phyloP scores from a whole-genome alignment of 64 coral and sea anemone species.

The Pachyseris speciosa region DNA sequence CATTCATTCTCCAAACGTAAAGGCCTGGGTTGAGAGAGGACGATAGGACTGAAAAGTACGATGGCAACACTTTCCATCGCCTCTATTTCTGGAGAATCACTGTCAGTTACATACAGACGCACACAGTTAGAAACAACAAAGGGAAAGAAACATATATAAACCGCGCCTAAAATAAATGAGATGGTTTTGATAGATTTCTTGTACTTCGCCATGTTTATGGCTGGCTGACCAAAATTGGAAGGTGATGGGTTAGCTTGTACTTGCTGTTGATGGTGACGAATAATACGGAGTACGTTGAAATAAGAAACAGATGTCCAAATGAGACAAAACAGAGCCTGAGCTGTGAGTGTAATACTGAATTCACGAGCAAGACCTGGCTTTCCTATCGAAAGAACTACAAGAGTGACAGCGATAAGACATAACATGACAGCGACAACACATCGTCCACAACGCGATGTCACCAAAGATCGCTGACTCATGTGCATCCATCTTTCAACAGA shows the following conservation, averaged over 20 bases:
- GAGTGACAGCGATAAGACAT: not conserved
- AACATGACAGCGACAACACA: not conserved
- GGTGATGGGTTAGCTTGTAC: not conserved
- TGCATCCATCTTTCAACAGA: not conserved
- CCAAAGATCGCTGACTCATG: not conserved
- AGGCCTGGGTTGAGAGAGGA: not conserved
- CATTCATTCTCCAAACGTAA: not conserved
- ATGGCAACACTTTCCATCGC: not conserved
- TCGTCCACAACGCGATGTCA: not conserved
- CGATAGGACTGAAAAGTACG: not conserved
- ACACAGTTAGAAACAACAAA: not conserved
- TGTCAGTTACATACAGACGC: not conserved
- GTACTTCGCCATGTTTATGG: not conserved
- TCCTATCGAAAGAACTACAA: not conserved
- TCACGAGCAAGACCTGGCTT: not conserved
- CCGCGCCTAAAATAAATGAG: not conserved
- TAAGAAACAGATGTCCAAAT: not conserved
- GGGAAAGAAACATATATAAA: not conserved
- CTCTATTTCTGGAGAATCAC: not conserved
- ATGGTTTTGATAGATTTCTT: not conserved
- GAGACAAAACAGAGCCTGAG: not conserved
- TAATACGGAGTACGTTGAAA: not conserved
- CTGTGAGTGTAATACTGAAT: not conserved
- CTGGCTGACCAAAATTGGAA: not conserved
- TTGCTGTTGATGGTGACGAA: not conserved